Percentiles rank a stretch among this genome's conserved stretches.
Conservation (phyloP, 1,140 invertebrate genomes). For the Drosophila nebulosa region DNA sequence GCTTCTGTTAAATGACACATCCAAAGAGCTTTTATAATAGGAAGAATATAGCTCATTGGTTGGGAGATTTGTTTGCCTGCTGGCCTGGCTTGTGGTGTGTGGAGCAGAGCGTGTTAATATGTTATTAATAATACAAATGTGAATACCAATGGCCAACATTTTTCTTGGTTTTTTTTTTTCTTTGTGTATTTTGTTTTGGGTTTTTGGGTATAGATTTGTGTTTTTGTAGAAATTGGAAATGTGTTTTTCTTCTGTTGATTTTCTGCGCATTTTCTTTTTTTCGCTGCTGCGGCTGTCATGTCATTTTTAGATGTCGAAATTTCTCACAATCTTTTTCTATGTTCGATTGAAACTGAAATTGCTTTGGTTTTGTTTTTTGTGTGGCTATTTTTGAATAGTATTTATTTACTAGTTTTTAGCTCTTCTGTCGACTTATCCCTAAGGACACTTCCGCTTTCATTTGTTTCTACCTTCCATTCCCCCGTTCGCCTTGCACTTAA, state of each 20-base stretch:
- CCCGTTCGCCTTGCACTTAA: constrained; percentile 27
- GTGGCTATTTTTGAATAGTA: constrained; percentile 14
- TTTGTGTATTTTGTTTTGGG: constrained; percentile 32
- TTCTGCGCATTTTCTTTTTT: constrained; percentile 17
- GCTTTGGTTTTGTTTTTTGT: constrained; percentile 27
- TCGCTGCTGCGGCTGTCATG: background rate
- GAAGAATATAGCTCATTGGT: constrained; percentile 24
- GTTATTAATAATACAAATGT: constrained; percentile 63
- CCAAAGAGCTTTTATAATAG: constrained; percentile 50
- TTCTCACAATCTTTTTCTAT: no score
- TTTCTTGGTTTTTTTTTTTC: constrained; percentile 16
- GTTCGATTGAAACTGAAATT: background rate
- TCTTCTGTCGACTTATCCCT: background rate
- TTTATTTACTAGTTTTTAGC: constrained; percentile 23
- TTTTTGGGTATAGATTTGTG: background rate
- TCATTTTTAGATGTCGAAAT: constrained; percentile 25
- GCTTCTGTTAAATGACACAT: constrained; percentile 63
- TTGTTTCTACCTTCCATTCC: background rate
- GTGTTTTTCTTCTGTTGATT: constrained; percentile 23
- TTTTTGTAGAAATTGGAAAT: constrained; percentile 4
- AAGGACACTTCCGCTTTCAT: background rate
- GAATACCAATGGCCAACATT: constrained; percentile 26
- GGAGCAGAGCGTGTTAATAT: constrained; percentile 60
- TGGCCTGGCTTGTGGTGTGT: constrained; percentile 11
- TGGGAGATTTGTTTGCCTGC: constrained; percentile 24